Base-by-base conservation (phyloP, 1,140 invertebrate genomes). In the Drosophila kanapiae region DNA sequence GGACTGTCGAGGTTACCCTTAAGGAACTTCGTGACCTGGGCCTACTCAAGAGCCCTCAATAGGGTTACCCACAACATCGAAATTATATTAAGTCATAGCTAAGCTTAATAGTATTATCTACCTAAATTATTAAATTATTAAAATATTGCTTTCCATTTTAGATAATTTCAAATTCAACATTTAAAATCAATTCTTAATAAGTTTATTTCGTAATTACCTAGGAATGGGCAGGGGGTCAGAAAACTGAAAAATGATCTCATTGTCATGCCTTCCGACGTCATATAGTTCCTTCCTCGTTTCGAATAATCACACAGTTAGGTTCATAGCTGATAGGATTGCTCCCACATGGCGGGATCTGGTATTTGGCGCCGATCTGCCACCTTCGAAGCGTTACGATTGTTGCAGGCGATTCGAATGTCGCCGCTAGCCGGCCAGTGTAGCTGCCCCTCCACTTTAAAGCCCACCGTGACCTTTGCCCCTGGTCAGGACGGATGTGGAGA, bases 401-500 rank as follows among this genome's bases (percentile, higher is more conserved):
- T 7, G 10, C 13, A 29, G n/a, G 31, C 13, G 5, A 42, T 71
- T 7, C 16, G 37, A 7, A 16, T n/a, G 13, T 14, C 9, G 0
- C 14, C 33, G 13, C 9, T 43, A 5, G 6, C 6, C 11, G 1
- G 3, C 7, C 11, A 5, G 5, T 5, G 1, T 10, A 3, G 23
- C 11, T 1, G 4, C 0, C 7, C 37, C 6, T 35, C n/a, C 11
- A 4, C 38, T 1, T 78, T 62, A 5, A 3, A 35, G 16, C 65
- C 76, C 18, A 61, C 48, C 18, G 47, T 87, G 7, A 57, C 37
- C 3, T 87, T 74, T 31, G 54, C 77, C 13, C 35, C 56, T 4
- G 31, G n/a, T 0, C 84, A 83, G 43, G n/a, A 35, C 1, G 3
- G 6, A 2, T 4, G 37, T 9, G 38, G 10, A 4, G 49, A 79